Evolutionary conservation across 2,797 vertebrate species (phyloP).

Genomic region (Platalea minor): DNA sequence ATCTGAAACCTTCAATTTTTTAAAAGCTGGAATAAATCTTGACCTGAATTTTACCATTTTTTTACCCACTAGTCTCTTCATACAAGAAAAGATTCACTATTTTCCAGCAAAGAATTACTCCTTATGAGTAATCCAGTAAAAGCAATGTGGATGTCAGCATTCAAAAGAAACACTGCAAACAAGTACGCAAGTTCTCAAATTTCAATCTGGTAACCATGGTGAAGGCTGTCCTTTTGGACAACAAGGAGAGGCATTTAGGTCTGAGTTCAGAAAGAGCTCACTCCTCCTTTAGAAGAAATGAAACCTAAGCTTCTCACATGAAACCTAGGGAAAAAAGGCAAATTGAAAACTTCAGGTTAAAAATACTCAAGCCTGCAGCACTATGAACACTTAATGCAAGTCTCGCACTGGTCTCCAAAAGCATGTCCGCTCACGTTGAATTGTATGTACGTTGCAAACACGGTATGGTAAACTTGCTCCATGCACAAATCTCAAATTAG

Average conservation of each 20-base stretch:
- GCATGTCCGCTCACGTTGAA: accelerated
- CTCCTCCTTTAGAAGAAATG: neutral
- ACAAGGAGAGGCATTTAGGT: neutral
- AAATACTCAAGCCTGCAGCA: neutral
- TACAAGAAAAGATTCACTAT: neutral
- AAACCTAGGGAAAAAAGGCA: neutral
- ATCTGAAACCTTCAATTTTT: neutral
- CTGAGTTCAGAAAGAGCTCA: neutral
- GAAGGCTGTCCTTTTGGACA: neutral
- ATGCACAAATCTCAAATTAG: neutral
- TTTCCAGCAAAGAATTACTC: neutral
- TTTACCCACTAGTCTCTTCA: neutral
- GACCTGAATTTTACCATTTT: neutral
- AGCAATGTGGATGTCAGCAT: neutral
- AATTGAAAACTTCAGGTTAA: neutral
- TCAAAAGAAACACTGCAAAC: neutral
- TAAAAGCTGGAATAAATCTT: neutral
- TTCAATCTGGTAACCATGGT: neutral
- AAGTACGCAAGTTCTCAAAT: neutral
- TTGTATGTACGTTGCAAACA: neutral
- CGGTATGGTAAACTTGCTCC: neutral
- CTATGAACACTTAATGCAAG: neutral
- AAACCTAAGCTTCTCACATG: neutral
- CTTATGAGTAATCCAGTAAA: neutral
- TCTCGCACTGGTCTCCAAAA: neutral